Conservation (phyloP, 30 jellyfish, hydroid and myxozoan genomes). For the Aurelia aurita complex sp. Pacific region DNA sequence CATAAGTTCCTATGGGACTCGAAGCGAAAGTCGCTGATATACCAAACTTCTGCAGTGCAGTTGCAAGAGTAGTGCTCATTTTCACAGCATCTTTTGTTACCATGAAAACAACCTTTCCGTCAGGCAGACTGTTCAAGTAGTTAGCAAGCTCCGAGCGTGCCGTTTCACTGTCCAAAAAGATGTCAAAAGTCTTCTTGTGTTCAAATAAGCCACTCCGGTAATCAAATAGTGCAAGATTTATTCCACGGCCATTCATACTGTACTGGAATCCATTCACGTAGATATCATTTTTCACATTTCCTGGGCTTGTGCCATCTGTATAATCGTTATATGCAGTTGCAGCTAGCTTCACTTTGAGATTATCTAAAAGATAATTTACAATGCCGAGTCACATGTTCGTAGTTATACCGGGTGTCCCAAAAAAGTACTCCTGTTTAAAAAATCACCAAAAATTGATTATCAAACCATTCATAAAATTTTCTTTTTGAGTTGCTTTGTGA, state of each 20-base stretch:
- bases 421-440: neutral
- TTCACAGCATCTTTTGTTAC: constrained; percentile 21
- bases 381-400: too few species aligned
- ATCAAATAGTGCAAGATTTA: constrained; percentile 38
- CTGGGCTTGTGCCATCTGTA: constrained; percentile 25
- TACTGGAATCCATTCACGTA: constrained; percentile 54
- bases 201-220: constrained; percentile 39
- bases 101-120: constrained; percentile 19
- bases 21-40: constrained; percentile 36
- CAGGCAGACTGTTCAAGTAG: constrained; percentile 14
- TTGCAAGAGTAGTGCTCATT: constrained; percentile 4
- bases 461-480: too few species aligned
- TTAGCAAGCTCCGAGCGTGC: neutral
- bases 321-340: constrained; percentile 17
- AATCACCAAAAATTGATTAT: too few species aligned
- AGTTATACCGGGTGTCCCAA: too few species aligned
- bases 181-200: constrained; percentile 3
- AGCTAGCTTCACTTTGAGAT: constrained; percentile 7
- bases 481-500: neutral
- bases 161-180: neutral
- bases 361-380: neutral
- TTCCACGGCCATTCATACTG: constrained; percentile 18
- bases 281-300: constrained; percentile 6
- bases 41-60: constrained; percentile 19
- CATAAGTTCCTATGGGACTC: neutral